Evolutionary conservation across 2,113 vertebrate species (phyloP), one percentile per base, ranked within the genome.

Genomic region (Chamaea fasciata): DNA sequence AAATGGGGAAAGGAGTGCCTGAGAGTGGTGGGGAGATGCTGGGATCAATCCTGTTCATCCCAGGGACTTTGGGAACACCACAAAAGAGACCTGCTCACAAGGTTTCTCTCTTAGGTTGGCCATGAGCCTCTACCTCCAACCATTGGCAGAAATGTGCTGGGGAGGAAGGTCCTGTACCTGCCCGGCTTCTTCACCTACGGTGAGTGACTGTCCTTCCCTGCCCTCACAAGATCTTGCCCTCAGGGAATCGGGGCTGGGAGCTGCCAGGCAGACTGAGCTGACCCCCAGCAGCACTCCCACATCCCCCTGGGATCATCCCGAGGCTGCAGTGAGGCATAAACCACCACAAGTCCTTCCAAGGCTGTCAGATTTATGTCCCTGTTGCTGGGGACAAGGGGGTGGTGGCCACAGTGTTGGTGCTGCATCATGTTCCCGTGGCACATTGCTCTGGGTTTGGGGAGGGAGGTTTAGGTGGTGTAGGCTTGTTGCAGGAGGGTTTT

Each of bases 121-220:
- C 98, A 99, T 7, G 98, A 99, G 90, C 99, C 99, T 23, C 98
- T 99, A 31, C 97, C 98, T 60, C 98, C 99, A 30, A 98, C 97
- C 3, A 68, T 98, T 56, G 99, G 99, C 35, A 98, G 98, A 71
- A 99, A 99, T 0, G 97, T 99, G 84, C 97, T 99, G 97, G 98
- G 98, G 44, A 98, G 98, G 55, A 98, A 98, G 82, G 98, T 99
- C 79, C 96, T 99, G 18, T 99, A 99, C 91, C 96, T 99, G 90
- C 99, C 99, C 0, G 98, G 98, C 73, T 99, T 99, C 97, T 99
- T 99, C 96, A 98, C 98, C 68, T 99, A 99, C 1, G 99, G 99
- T 99, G 95, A 98, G 98, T 70, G 47, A 98, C 97, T 69, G 7
- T 74, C 18, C 41, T 19, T 27, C 44, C n/a, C 31, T 83, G 57